Evolutionary conservation across 2,888 invertebrate species (phyloP).

Genomic region (Ethmia dodecea): DNA sequence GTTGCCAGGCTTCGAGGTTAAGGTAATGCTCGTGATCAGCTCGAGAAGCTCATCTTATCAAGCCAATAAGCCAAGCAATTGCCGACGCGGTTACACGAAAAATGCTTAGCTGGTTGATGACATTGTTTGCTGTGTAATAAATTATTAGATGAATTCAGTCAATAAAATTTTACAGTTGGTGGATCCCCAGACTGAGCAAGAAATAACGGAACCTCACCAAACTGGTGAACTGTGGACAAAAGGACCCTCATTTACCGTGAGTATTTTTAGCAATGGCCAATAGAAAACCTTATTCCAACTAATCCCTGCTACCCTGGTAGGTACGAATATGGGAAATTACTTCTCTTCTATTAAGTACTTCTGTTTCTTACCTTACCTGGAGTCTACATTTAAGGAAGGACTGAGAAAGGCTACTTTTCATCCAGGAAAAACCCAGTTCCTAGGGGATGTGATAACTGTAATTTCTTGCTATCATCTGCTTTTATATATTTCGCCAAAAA

Average conservation of each 20-base stretch:
- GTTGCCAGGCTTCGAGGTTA: not conserved
- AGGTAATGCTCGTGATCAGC: not conserved
- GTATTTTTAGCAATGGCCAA: not conserved
- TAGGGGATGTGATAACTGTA: not conserved
- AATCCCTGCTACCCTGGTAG: not conserved
- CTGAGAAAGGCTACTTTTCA: not conserved
- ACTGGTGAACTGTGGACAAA: constrained; percentile 28
- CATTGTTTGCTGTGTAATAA: not conserved
- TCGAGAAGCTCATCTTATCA: not conserved
- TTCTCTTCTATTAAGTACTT: not conserved
- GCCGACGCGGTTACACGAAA: too few species aligned
- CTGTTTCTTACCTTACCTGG: not conserved
- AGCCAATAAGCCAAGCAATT: not conserved
- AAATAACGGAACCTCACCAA: constrained; percentile 26
- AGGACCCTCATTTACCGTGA: constrained; percentile 13
- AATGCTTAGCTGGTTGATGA: not conserved
- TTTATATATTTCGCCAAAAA: not conserved
- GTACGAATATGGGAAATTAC: not conserved
- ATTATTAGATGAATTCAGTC: not conserved
- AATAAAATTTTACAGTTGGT: not conserved
- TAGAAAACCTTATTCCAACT: not conserved
- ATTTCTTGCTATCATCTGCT: not conserved
- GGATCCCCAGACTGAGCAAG: constrained; percentile 22
- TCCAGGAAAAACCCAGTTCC: not conserved
- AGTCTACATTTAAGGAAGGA: not conserved